These are phyloP conservation scores for Dicaeum eximium DNA, from an alignment of 2,113 vertebrate species.

Conservation along the genomic window DNA sequence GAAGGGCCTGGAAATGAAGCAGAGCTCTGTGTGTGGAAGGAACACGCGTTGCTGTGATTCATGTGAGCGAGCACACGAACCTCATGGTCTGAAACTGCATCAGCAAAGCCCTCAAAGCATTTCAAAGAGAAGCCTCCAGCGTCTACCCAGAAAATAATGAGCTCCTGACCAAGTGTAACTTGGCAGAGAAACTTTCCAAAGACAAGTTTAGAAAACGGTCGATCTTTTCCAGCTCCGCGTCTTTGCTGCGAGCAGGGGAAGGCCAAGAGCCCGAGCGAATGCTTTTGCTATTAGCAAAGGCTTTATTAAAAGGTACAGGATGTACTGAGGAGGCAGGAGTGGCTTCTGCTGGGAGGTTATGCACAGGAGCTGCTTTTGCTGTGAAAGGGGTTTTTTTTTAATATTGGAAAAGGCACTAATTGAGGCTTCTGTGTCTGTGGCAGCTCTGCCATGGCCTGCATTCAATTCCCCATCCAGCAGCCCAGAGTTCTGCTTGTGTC, in stretches of 20 bases:
- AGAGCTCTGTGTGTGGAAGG: background rate
- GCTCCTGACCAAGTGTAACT: slow-evolving; percentile 66
- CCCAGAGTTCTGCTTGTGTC: background rate
- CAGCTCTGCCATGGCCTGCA: background rate
- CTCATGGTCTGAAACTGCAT: background rate
- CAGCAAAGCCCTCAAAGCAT: slow-evolving; percentile 14
- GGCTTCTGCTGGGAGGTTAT: background rate
- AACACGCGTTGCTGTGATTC: background rate
- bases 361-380: background rate
- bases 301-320: slow-evolving; percentile 13
- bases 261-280: slow-evolving; percentile 26
- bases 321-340: background rate
- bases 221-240: slow-evolving; percentile 39
- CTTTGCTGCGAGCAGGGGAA: slow-evolving; percentile 3
- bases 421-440: background rate
- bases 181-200: slow-evolving; percentile 71
- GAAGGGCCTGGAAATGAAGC: slow-evolving; percentile 25
- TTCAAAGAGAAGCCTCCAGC: slow-evolving; percentile 50
- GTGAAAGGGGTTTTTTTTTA: background rate
- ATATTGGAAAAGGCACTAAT: background rate
- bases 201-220: slow-evolving; percentile 42
- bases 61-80: background rate
- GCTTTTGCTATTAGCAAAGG: slow-evolving; percentile 36
- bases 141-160: slow-evolving; percentile 64
- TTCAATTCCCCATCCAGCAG: background rate